Percentiles rank a stretch among this genome's conserved stretches.
Conservation (phyloP, 2,113 vertebrate species). For the Balaenoptera acutorostrata region DNA sequence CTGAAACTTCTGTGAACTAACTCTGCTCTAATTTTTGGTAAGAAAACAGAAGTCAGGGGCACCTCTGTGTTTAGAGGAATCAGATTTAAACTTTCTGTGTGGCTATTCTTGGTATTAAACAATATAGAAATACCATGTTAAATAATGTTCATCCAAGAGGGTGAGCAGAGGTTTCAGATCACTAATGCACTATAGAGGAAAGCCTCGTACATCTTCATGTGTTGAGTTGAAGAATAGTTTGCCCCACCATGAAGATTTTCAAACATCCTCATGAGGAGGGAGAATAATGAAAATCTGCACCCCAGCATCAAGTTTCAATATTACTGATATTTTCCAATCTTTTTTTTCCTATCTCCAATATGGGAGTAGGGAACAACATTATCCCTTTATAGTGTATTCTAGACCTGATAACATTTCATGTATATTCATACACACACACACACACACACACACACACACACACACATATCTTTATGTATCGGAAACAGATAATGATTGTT, state of each 20-base stretch:
- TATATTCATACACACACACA: not conserved
- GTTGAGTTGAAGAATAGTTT: not conserved
- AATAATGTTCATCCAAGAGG: not conserved
- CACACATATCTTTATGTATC: not conserved
- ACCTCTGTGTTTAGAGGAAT: not conserved
- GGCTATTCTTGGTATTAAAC: not conserved
- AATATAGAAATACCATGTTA: not conserved
- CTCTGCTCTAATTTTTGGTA: not conserved
- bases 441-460: not conserved
- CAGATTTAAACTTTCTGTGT: not conserved
- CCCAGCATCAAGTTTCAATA: not conserved
- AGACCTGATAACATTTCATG: not conserved
- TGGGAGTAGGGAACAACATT: not conserved
- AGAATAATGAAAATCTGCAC: not conserved
- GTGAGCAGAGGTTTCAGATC: not conserved
- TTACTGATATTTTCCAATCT: not conserved
- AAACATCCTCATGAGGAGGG: not conserved
- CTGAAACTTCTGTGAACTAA: not conserved
- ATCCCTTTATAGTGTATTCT: not conserved
- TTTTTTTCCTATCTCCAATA: not conserved
- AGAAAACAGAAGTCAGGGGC: not conserved
- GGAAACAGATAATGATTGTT: not conserved
- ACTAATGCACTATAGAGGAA: not conserved
- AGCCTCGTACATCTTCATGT: not conserved
- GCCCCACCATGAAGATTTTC: not conserved